Conservation (phyloP, 2,888 invertebrate genomes). For the Acronicta alni region DNA sequence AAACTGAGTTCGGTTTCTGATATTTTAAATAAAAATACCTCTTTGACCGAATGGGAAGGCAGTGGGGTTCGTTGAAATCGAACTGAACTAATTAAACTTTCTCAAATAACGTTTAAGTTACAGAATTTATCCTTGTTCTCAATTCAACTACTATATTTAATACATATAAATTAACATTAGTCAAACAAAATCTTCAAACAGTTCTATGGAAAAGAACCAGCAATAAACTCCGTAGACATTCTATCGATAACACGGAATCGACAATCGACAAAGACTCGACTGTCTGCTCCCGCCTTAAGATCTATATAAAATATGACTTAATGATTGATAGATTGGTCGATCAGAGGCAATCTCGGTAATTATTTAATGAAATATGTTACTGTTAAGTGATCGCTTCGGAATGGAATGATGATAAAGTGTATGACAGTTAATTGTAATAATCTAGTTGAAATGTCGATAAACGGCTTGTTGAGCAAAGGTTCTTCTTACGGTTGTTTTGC, state of each 20-base stretch:
- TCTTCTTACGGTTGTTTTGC: neutral
- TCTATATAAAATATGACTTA: constrained; percentile 36
- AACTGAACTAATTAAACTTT: too few species aligned
- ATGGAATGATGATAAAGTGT: constrained; percentile 44
- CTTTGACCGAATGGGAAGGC: too few species aligned
- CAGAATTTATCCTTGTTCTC: too few species aligned
- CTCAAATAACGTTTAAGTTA: too few species aligned
- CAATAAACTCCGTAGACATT: neutral
- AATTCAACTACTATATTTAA: too few species aligned
- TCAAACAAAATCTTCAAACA: too few species aligned
- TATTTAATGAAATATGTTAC: constrained; percentile 54
- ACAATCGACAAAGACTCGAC: neutral
- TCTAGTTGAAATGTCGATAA: constrained; percentile 39
- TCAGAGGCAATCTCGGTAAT: constrained; percentile 53
- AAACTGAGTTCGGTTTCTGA: too few species aligned
- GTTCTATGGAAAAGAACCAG: neutral
- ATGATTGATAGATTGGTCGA: constrained; percentile 52
- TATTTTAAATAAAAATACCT: too few species aligned
- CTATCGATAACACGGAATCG: neutral
- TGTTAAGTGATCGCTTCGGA: constrained; percentile 41
- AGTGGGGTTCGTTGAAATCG: too few species aligned
- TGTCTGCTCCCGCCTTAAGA: constrained; percentile 21
- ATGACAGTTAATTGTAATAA: constrained; percentile 48
- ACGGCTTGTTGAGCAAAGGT: constrained; percentile 16
- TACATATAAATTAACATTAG: too few species aligned